Evolutionary conservation across 2,113 vertebrate species (phyloP).

Genomic region (Alligator sinensis): DNA sequence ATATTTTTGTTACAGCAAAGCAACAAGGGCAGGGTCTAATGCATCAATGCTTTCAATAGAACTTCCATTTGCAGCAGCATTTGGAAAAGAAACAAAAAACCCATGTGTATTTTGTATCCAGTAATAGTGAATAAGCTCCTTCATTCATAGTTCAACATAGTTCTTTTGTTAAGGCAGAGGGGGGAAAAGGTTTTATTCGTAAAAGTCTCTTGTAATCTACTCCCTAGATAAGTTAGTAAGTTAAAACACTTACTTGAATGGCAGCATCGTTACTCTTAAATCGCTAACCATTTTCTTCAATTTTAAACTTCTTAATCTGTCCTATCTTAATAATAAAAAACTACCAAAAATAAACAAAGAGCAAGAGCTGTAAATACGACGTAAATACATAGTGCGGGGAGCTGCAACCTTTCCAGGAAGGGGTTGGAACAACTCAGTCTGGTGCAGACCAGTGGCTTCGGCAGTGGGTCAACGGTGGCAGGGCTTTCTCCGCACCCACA

Average conservation of each 20-base stretch:
- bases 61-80: neutral
- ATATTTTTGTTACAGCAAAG: neutral
- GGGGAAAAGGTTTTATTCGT: neutral
- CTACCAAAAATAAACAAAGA: neutral
- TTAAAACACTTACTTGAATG: neutral
- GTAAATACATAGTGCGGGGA: neutral
- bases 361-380: neutral
- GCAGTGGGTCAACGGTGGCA: too few relatives aligned
- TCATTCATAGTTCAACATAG: neutral
- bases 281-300: neutral
- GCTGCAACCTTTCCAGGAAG: too few relatives aligned
- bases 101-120: neutral
- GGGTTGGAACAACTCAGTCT: too few relatives aligned
- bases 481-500: too few relatives aligned
- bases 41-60: neutral
- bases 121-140: neutral
- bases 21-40: rapidly evolving
- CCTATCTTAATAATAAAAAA: neutral
- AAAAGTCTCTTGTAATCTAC: neutral
- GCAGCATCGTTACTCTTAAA: neutral
- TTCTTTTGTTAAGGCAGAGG: neutral
- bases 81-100: neutral
- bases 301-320: neutral
- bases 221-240: neutral
- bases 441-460: too few relatives aligned